Conservation (phyloP, 2,888 invertebrate species). For the Epiblema foenella region DNA sequence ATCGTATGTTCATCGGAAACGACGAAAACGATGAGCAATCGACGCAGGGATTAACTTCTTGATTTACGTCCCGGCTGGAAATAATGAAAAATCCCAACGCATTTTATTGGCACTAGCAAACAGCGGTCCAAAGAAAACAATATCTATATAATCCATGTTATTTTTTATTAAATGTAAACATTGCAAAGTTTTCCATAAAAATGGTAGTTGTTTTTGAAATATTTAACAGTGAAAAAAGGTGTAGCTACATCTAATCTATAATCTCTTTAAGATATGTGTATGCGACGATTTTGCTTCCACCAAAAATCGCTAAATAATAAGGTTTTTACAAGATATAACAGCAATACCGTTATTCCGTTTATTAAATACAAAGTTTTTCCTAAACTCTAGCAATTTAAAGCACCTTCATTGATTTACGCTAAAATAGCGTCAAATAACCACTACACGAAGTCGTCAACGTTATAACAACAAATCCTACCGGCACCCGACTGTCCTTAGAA, state of each 20-base stretch:
- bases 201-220: background rate
- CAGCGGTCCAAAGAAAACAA: background rate
- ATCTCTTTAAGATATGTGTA: too few species aligned
- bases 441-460: conserved; percentile 25
- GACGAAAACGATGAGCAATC: conserved; percentile 43
- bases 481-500: conserved; percentile 65
- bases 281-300: too few species aligned
- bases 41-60: conserved; percentile 31
- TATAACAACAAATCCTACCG: conserved; percentile 57
- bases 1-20: conserved; percentile 27
- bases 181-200: background rate
- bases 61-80: conserved; percentile 17
- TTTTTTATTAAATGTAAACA: background rate
- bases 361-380: background rate
- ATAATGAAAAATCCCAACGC: conserved; percentile 18
- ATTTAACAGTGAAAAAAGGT: background rate
- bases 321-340: too few species aligned
- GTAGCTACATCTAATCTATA: too few species aligned
- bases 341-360: too few species aligned
- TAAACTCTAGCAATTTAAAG: background rate
- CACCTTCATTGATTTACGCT: background rate
- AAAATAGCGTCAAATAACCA: background rate
- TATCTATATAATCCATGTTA: background rate
- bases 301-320: too few species aligned
- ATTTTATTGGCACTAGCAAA: background rate